Base-by-base conservation (phyloP, 1,140 invertebrate species). In the Andricus grossulariae region DNA sequence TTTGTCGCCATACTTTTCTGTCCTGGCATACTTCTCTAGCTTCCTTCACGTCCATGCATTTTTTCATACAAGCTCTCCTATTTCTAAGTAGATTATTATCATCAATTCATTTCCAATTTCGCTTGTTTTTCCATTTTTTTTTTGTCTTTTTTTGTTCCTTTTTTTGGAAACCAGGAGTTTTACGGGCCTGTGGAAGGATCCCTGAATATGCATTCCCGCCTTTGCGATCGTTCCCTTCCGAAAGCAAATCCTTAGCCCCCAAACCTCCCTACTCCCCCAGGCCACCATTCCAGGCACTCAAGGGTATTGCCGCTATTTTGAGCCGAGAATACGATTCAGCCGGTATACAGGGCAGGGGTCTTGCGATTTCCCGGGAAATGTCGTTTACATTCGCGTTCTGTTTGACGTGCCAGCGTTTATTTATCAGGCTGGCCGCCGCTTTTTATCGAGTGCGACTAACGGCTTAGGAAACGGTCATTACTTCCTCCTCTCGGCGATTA, bases 151-250 rank as follows among this genome's bases (percentile, higher is more conserved):
- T n/a, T n/a, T n/a, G n/a, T n/a, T n/a, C n/a, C n/a, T n/a, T n/a
- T n/a, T n/a, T n/a, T 60, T 16, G 5, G 11, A 18, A 55, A 55
- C 15, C 57, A 15, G 39, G 60, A 16, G 21, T 75, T 80, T 51
- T 55, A 75, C 82, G 76, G 25, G 49, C 70, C 77, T 83, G 82
- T n/a, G 54, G 76, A 78, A 81, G 57, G 72, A 81, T 80, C 86
- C 86, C 82, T 88, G 89, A 84, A 90, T 89, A 88, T 90, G 88
- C 87, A 90, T 90, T 88, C 87, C 79, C 84, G 83, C 74, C 77
- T 74, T 73, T 83, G 83, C 84, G 83, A 83, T 81, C 81, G 82
- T 84, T 87, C 87, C 85, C 84, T 83, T 83, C 79, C 81, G 82
- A 82, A 89, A 87, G 87, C 83, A 89, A 90, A 90, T 89, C 88